These are phyloP conservation scores for Rhinolophus sinicus DNA, from an alignment of 2,113 vertebrate species.

Conservation along the genomic window DNA sequence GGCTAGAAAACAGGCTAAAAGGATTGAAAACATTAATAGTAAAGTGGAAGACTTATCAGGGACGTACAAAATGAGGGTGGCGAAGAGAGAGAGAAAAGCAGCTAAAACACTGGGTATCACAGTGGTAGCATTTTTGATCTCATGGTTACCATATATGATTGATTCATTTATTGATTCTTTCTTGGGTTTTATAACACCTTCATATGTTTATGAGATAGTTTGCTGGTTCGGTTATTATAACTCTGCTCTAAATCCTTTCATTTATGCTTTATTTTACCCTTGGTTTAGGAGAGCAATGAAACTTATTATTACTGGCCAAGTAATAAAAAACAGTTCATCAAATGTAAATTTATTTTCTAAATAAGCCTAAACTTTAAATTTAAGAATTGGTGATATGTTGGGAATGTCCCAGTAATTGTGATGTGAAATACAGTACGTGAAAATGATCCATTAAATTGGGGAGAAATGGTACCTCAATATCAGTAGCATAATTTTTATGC, in stretches of 20 bases:
- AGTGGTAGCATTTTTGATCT: slow-evolving; percentile 36
- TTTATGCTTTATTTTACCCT: slow-evolving; percentile 42
- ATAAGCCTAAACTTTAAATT: not conserved
- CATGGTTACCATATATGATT: slow-evolving; percentile 43
- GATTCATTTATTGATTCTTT: slow-evolving; percentile 64
- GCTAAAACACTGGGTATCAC: slow-evolving; percentile 56
- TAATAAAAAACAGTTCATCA: not conserved
- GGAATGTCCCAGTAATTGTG: too few species aligned
- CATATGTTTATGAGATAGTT: slow-evolving; percentile 6
- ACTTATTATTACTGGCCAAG: not conserved
- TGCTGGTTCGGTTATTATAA: not conserved
- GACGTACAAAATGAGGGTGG: slow-evolving; percentile 62
- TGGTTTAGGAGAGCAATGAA: slow-evolving; percentile 45
- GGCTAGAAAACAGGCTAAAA: slow-evolving; percentile 46
- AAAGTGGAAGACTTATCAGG: not conserved
- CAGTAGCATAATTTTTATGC: too few species aligned
- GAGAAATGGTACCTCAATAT: too few species aligned
- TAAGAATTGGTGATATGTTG: too few species aligned
- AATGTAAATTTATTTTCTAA: not conserved
- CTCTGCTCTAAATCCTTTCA: slow-evolving; percentile 39
- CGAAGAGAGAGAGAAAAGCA: slow-evolving; percentile 64
- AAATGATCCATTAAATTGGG: not conserved
- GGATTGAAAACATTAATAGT: slow-evolving; percentile 22
- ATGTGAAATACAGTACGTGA: not conserved
- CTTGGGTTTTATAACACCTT: slow-evolving; percentile 51